A percentile compares a stretch with the other conserved stretches of the same genome.
Evolutionary conservation across 2,888 invertebrate genomes (phyloP).

Genomic region (Synergus laeviventris): DNA sequence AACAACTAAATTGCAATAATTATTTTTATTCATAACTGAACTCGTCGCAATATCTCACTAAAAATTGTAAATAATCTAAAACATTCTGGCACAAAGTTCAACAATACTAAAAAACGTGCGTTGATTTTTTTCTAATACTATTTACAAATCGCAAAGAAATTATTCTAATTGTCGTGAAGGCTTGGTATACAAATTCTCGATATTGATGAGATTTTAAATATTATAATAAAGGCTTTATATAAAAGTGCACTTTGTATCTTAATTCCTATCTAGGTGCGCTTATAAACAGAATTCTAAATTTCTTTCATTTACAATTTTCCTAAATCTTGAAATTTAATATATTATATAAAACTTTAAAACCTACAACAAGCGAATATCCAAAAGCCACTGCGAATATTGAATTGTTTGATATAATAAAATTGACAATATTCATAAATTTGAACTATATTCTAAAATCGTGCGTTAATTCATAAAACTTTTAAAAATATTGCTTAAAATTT

Average conservation of each 20-base stretch:
- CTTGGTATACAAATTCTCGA: background rate
- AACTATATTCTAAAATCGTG: background rate
- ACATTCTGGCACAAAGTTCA: conserved; percentile 32
- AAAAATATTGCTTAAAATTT: conserved; percentile 4
- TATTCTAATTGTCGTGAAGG: conserved; percentile 2
- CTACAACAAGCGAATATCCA: background rate
- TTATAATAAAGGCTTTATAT: conserved; percentile 5
- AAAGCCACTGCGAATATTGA: background rate
- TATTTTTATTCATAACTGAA: conserved; percentile 3
- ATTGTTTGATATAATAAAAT: too few species aligned
- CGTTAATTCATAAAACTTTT: conserved; percentile 6
- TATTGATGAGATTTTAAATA: background rate
- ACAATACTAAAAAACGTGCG: conserved; percentile 23
- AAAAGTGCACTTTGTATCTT: conserved; percentile 35
- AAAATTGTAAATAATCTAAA: conserved; percentile 7
- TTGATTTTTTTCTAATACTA: background rate
- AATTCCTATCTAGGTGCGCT: conserved; percentile 14
- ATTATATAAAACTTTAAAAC: conserved; percentile 24
- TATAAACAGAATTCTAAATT: conserved; percentile 18
- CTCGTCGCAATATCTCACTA: background rate
- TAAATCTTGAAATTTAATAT: background rate
- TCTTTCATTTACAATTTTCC: conserved; percentile 16
- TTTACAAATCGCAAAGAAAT: conserved; percentile 11
- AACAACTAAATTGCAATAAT: background rate
- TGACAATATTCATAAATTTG: background rate